Evolutionary conservation across 2,113 vertebrate genomes (phyloP), one percentile per base, ranked within the genome.

Genomic region (Centrocercus urophasianus): DNA sequence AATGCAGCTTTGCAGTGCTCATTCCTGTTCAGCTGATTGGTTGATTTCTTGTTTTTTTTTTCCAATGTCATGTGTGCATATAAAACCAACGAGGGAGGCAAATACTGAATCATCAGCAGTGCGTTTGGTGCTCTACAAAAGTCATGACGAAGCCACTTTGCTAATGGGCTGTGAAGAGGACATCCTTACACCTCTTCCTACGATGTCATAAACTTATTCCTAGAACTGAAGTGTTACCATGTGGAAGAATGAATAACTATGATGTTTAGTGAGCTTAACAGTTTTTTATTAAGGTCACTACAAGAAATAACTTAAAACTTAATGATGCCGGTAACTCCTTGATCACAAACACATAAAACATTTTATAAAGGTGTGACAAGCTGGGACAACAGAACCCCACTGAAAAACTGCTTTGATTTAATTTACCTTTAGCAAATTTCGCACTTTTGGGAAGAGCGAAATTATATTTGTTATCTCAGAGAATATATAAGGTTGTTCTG

Each of bases 211-310:
- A 96, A 94, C 54, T 83, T 83, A 90, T 57, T 91, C 81, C 90
- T 61, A 59, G 74, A 71, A 59, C 42, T 42, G 66, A 95, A 77
- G 89, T 83, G 93, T 93, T 94, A 84, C 92, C 75, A 76, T 69
- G 59, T n/a, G 43, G 67, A 95, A 96, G 85, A 87, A 85, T 93
- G 90, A 95, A 83, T 94, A 96, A 95, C 89, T 84, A 52, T 27
- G 47, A 92, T 92, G 76, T 76, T 87, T 72, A n/a, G 67, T 25
- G 76, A 54, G 91, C 85, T 93, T 96, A 86, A 96, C 56, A 50
- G 90, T 93, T 73, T 95, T 96, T 96, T 93, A 91, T 95, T 90
- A 94, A 95, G 94, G 81, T 92, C 93, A 87, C 70, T 64, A 36
- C 78, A 83, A 96, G 84, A 76, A 75, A 91, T 65, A 76, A 83